phyloP scores from a whole-genome alignment of 2,888 invertebrate species.

The Iphiclides podalirius region DNA sequence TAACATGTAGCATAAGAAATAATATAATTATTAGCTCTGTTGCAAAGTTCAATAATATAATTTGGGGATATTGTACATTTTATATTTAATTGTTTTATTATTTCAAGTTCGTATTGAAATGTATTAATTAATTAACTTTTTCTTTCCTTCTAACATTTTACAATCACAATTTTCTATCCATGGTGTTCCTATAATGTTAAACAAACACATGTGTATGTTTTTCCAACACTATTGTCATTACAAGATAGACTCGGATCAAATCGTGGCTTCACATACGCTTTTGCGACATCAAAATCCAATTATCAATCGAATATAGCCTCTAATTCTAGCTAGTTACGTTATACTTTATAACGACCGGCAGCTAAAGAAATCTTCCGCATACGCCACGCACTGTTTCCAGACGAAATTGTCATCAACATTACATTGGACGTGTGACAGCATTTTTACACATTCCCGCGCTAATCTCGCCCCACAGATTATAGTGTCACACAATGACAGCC shows the following conservation, averaged over 20 bases:
- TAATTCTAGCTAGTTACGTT: constrained; percentile 25
- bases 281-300: constrained; percentile 25
- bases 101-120: background rate
- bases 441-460: constrained; percentile 30
- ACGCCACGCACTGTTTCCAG: constrained; percentile 61
- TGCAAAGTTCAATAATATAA: too few relatives aligned
- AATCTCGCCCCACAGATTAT: constrained; percentile 17
- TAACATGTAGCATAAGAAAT: too few relatives aligned
- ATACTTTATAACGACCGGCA: constrained; percentile 27
- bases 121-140: background rate
- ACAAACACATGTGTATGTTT: too few relatives aligned
- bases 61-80: too few relatives aligned
- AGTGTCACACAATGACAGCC: constrained; percentile 1
- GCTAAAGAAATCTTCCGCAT: constrained; percentile 40
- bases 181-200: too few relatives aligned
- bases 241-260: constrained; percentile 37
- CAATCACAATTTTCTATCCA: too few relatives aligned
- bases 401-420: constrained; percentile 64
- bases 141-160: too few relatives aligned
- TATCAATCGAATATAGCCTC: constrained; percentile 27
- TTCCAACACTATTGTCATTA: constrained; percentile 41
- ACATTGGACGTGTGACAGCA: constrained; percentile 41
- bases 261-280: constrained; percentile 38
- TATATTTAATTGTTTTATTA: too few relatives aligned
- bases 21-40: too few relatives aligned